Conservation (phyloP, 1,140 invertebrate species). For the Hermetia illucens region DNA sequence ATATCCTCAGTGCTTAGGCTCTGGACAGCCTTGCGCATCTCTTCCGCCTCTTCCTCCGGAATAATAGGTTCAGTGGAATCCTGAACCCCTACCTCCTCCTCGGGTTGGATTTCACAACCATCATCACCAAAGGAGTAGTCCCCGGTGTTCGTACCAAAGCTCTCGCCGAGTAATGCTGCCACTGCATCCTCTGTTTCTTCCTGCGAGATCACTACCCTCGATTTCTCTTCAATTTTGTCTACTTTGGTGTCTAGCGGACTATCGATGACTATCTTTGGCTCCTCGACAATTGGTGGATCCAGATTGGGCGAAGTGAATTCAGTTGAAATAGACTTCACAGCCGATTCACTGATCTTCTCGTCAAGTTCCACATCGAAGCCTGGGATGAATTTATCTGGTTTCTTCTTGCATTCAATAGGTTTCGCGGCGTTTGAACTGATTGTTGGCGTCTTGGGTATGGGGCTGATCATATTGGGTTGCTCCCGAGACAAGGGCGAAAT, state of each 20-base stretch:
- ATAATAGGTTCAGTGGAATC: conserved; percentile 21
- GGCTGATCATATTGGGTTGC: conserved; percentile 36
- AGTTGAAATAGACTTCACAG: conserved; percentile 55
- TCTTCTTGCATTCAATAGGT: conserved; percentile 24
- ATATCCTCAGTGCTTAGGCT: conserved; percentile 54
- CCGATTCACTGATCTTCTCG: conserved; percentile 61
- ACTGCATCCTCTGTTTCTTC: conserved; percentile 88
- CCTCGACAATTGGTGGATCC: conserved; percentile 25
- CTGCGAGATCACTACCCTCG: conserved; percentile 71
- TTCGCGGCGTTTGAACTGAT: conserved; percentile 19
- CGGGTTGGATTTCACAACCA: conserved; percentile 17
- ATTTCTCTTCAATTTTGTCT: conserved; percentile 55
- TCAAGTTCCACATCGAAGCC: conserved; percentile 53
- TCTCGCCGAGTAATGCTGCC: conserved; percentile 69
- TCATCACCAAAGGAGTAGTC: conserved; percentile 39
- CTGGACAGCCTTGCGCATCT: conserved; percentile 62
- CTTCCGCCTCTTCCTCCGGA: conserved; percentile 54
- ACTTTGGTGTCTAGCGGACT: conserved; percentile 30
- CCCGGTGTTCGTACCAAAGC: conserved; percentile 46
- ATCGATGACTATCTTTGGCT: conserved; percentile 29
- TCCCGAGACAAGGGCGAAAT: conserved; percentile 30
- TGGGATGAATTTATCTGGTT: conserved; percentile 48
- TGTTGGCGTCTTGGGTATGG: conserved; percentile 37
- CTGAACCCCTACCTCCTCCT: conserved; percentile 4
- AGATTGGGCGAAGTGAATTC: conserved; percentile 32